Base-by-base conservation (phyloP, 2,797 vertebrate species). In the Xenentodon cancila region DNA sequence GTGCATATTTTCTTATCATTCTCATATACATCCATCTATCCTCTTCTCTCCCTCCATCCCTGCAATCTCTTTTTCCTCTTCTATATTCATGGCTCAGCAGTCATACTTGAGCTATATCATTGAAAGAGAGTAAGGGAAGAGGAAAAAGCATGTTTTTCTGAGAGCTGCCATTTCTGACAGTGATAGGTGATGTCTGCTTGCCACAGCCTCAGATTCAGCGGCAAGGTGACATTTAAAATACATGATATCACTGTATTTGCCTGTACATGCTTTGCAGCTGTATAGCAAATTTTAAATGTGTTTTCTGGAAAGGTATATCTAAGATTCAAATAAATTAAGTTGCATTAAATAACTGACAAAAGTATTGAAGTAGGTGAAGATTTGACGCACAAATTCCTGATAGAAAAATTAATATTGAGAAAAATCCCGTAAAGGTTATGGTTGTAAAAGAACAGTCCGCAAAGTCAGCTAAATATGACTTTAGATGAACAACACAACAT, bases 161-260 rank as follows among this genome's bases (percentile, higher is more conserved):
- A 79, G 79, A 90, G 79, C 82, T 90, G 89, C 85, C 89, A 88
- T 87, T 77, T 80, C 69, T 91, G 89, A 90, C 88, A 92, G 89
- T 87, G 89, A 92, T 82, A 84, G 81, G 80, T 86, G 87, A 90
- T 79, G 85, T 85, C 83, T 86, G 77, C 75, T 81, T 90, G 85
- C 83, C 71, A 73, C 78, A 64, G 75, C 81, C 82, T 88, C 86
- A 88, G 86, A 87, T 92, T 91, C 85, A 86, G 75, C 75, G 69
- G 79, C 88, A 90, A 92, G 89, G 89, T 90, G 88, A 91, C 87
- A 88, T 90, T 91, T 88, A 87, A 79, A 90, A 91, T 85, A 86
- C 80, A 80, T 75, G 71, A 61, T 79, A 81, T 87, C 81, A 66
- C 75, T 81, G 79, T 58, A 84, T 86, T 85, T 76, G 65, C 73